Percentiles rank a stretch among this genome's conserved stretches.
Evolutionary conservation across 53 echinoderm and acorn worm species (phyloP).

Genomic region (Patiria pectinifera): DNA sequence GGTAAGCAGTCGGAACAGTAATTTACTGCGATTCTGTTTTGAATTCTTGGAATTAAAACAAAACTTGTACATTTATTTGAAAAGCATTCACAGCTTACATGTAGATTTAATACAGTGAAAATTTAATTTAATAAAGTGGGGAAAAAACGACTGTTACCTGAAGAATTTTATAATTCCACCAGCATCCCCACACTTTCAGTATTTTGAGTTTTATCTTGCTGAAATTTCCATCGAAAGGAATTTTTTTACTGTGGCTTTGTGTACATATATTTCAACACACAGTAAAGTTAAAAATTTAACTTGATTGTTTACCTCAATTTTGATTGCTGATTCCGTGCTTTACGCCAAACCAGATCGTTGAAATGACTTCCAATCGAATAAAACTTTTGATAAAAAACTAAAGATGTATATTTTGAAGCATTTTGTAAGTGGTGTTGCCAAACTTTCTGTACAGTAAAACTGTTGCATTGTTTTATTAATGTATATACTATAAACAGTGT

Average conservation of each 20-base stretch:
- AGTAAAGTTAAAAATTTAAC: neutral
- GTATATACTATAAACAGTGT: neutral
- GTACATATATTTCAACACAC: neutral
- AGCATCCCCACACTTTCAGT: neutral
- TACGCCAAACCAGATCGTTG: neutral
- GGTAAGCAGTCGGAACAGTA: neutral
- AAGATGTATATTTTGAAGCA: neutral
- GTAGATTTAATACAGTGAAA: too few relatives aligned
- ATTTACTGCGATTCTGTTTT: neutral
- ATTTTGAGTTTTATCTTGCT: neutral
- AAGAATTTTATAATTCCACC: neutral
- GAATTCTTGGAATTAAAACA: neutral
- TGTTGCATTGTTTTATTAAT: neutral
- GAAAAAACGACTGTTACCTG: neutral
- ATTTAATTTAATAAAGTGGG: too few relatives aligned
- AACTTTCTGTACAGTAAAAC: neutral
- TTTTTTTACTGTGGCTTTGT: neutral
- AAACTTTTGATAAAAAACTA: neutral
- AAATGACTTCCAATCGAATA: constrained; percentile 11
- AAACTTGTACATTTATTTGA: neutral
- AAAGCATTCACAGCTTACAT: neutral
- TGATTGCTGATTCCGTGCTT: neutral
- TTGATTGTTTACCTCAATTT: neutral
- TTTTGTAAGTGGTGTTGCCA: constrained; percentile 4
- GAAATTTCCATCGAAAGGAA: neutral